Evolutionary conservation across 2,888 invertebrate species (phyloP).

Genomic region (Machimus rusticus): DNA sequence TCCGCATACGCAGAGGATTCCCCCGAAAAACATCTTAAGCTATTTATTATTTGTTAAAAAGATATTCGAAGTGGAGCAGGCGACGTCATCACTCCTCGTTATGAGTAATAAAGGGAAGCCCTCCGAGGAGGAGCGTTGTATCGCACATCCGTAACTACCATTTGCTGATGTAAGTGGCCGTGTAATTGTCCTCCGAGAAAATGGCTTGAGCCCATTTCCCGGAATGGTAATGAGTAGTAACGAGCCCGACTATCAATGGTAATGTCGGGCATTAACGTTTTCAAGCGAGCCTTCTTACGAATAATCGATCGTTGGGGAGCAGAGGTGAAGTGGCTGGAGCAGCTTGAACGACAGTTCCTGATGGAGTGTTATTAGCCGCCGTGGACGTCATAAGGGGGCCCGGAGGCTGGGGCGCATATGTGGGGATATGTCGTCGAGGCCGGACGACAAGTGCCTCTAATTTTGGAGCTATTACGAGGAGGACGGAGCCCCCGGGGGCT

Average conservation of each 20-base stretch:
- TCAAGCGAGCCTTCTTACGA: not conserved
- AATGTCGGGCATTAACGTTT: not conserved
- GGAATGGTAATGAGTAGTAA: constrained; percentile 31
- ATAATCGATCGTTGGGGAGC: not conserved
- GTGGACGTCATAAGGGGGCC: not conserved
- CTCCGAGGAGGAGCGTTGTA: not conserved
- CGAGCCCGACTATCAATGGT: constrained; percentile 23
- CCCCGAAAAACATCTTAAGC: not conserved
- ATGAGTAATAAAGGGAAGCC: not conserved
- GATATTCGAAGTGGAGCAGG: not conserved
- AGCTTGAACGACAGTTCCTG: not conserved
- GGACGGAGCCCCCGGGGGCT: not conserved
- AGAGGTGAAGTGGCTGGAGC: not conserved
- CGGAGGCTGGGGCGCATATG: not conserved
- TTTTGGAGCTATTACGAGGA: not conserved
- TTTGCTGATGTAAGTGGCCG: not conserved
- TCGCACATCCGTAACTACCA: not conserved
- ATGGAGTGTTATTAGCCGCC: constrained; percentile 1
- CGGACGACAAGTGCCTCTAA: not conserved
- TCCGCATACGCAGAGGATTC: not conserved
- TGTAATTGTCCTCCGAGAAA: constrained; percentile 3
- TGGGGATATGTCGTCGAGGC: not conserved
- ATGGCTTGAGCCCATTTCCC: not conserved
- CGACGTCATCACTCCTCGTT: not conserved
- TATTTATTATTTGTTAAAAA: not conserved